phyloP scores from a whole-genome alignment of 2,888 invertebrate genomes.

The Penaeus monodon region DNA sequence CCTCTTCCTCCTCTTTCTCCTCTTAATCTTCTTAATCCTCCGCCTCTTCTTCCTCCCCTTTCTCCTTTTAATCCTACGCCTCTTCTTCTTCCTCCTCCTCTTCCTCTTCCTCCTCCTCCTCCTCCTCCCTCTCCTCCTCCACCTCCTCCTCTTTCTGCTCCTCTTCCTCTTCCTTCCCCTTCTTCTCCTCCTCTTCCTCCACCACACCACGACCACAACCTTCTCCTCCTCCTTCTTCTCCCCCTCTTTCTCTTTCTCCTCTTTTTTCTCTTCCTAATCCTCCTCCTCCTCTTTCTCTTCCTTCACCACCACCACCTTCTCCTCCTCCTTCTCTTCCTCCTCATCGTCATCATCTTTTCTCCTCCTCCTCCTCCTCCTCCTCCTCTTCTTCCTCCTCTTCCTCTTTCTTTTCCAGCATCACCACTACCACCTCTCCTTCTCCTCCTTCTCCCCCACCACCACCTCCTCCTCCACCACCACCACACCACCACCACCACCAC shows the following conservation, averaged over 20 bases:
- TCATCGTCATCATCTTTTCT: neutral
- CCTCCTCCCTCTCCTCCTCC: neutral
- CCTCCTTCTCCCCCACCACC: too few relatives aligned
- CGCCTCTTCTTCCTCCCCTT: neutral
- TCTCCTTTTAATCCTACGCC: neutral
- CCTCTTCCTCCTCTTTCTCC: neutral
- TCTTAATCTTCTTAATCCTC: neutral
- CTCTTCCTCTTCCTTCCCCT: neutral
- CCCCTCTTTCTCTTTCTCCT: rapidly evolving
- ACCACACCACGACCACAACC: neutral
- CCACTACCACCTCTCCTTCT: too few relatives aligned
- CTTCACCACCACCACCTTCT: neutral
- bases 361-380: neutral
- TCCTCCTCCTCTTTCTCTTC: neutral
- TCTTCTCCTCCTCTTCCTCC: neutral
- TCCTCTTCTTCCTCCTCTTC: neutral
- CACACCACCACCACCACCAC: too few relatives aligned
- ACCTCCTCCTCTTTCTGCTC: neutral
- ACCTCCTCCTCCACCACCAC: too few relatives aligned
- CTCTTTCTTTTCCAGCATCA: neutral
- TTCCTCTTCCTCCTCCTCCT: neutral
- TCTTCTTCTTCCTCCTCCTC: too few relatives aligned
- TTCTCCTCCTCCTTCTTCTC: neutral
- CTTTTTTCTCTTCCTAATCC: neutral
- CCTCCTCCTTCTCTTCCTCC: neutral